Evolutionary conservation across 1,140 invertebrate species (phyloP).

Genomic region (Reticulitermes speratus): DNA sequence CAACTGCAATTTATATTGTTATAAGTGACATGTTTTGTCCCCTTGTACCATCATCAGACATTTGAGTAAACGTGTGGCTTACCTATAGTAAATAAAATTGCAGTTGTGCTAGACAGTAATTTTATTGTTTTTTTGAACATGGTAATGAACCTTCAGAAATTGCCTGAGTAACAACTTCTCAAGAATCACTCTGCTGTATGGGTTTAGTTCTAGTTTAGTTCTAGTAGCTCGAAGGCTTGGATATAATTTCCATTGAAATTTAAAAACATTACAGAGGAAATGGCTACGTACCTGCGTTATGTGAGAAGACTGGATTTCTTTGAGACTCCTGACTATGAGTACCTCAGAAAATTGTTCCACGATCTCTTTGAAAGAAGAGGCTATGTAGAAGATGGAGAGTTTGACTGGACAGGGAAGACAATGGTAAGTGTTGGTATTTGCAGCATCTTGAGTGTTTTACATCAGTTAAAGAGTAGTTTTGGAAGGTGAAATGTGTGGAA

Average conservation of each 20-base stretch:
- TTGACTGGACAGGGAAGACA: conserved; percentile 97
- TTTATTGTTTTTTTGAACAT: too few relatives aligned
- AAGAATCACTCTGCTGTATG: too few relatives aligned
- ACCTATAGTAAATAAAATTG: too few relatives aligned
- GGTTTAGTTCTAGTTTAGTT: too few relatives aligned
- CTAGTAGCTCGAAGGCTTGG: not conserved
- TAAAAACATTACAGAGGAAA: conserved; percentile 64
- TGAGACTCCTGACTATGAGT: conserved; percentile 99
- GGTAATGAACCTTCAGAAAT: too few relatives aligned
- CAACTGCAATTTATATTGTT: too few relatives aligned
- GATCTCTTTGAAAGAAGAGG: conserved; percentile 92
- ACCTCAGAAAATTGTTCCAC: conserved; percentile 92
- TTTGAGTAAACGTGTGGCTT: too few relatives aligned
- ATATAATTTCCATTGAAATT: not conserved
- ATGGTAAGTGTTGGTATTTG: conserved; percentile 44
- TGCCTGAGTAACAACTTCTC: too few relatives aligned
- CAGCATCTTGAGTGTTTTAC: not conserved
- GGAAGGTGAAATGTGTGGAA: too few relatives aligned
- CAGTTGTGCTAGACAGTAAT: too few relatives aligned
- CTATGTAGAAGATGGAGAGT: conserved; percentile 92
- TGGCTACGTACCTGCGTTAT: conserved; percentile 97
- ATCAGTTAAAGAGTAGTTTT: not conserved
- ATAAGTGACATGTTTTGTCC: too few relatives aligned
- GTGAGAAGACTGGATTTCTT: conserved; percentile 98
- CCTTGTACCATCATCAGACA: too few relatives aligned